Evolutionary conservation across 2,888 invertebrate species (phyloP).

Genomic region (Eumerus sabulonum): DNA sequence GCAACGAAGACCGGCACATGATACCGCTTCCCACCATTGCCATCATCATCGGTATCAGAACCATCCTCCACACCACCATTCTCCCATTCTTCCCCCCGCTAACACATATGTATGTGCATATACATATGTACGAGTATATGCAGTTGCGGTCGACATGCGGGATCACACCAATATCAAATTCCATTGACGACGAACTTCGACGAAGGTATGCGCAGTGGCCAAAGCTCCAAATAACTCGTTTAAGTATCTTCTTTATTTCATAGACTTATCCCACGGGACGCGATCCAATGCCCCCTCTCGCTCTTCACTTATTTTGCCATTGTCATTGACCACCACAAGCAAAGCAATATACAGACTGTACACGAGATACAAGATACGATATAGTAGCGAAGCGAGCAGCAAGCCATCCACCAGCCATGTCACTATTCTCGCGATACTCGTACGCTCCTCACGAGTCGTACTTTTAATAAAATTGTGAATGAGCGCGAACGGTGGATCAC

Average conservation of each 20-base stretch:
- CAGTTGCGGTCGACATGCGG: constrained; percentile 52
- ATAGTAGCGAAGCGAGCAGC: constrained; percentile 44
- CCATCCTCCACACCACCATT: neutral
- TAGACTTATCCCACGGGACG: constrained; percentile 65
- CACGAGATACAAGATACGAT: constrained; percentile 23
- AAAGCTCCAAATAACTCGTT: constrained; percentile 59
- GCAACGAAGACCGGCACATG: constrained; percentile 34
- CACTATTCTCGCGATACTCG: too few species aligned
- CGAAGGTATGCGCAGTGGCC: constrained; percentile 54
- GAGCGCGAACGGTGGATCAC: constrained; percentile 71
- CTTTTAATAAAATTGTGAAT: constrained; percentile 70
- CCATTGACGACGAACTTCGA: constrained; percentile 25
- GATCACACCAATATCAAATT: constrained; percentile 67
- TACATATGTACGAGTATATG: constrained; percentile 47
- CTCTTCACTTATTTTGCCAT: neutral
- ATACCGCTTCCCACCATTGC: constrained; percentile 31
- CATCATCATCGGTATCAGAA: neutral
- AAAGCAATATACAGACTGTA: too few species aligned
- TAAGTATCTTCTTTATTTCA: constrained; percentile 58
- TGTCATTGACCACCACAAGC: constrained; percentile 36
- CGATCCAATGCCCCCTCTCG: constrained; percentile 2
- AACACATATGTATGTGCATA: constrained; percentile 17
- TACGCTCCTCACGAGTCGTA: constrained; percentile 28
- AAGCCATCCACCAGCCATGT: constrained; percentile 37
- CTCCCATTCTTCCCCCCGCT: neutral